Base-by-base conservation (phyloP, 2,113 vertebrate species). In the Forbesichthys agassizii region DNA sequence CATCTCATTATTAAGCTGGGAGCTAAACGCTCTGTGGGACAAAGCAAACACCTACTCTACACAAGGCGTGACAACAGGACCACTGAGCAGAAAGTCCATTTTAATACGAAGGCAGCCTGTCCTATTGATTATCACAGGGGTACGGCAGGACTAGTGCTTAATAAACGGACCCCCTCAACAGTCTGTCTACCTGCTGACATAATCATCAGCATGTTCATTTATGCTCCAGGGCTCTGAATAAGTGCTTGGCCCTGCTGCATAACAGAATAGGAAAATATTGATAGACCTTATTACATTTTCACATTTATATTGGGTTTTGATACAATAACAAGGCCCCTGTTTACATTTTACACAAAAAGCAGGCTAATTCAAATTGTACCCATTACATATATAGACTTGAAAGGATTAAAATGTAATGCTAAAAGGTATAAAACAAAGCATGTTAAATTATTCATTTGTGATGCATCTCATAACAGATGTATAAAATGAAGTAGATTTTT, bases 1-100 rank as follows among this genome's bases (percentile, higher is more conserved):
- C 81, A 75, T 84, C 84, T 87, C 65, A 83, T 78, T 75, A 83
- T 75, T 75, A 75, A 74, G 75, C 82, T 64, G 53, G 62, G 13
- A 68, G 67, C 61, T 62, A 18, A 58, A 58, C 65, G 49, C 61
- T 49, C 55, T 42, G 68, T 9, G 67, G 71, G 56, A 75, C 27
- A 77, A 80, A 71, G 48, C 61, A 76, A 77, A 82, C 14, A 53
- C 13, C 13, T 73, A 66, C 58, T 62, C 55, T 68, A 70, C 49
- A 57, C 33, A 33, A 54, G 33, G 56, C 69, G 18, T 64, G n/a
- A 57, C 64, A 33, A 66, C 52, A 16, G 71, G 66, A 47, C 62
- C 73, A 53, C 10, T 59, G 64, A 68, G 64, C 56, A 59, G 14
- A 53, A 33, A 51, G 16, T 65, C 60, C 42, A 14, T 14, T 68